These are phyloP conservation scores for Acronicta aceris DNA, from an alignment of 2,888 invertebrate genomes.

Conservation along the genomic window DNA sequence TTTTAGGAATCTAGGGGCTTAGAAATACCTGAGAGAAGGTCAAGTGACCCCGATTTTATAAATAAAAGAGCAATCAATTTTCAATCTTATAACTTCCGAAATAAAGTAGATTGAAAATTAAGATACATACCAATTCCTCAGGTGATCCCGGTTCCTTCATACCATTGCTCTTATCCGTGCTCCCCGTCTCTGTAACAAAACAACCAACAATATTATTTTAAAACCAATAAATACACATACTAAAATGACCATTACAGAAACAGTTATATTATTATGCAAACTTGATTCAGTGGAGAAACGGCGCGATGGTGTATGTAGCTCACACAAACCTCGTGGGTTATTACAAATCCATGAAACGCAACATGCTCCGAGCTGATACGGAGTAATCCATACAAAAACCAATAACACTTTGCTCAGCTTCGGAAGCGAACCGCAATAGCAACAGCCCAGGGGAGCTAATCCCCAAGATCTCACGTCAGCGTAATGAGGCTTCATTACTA, in stretches of 20 bases:
- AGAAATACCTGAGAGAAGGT: not conserved
- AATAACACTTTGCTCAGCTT: no score
- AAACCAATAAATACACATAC: not conserved
- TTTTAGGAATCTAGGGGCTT: not conserved
- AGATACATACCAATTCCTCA: slow-evolving; percentile 93
- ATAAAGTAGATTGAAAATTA: not conserved
- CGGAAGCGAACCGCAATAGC: no score
- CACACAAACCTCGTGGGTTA: no score
- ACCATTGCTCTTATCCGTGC: slow-evolving; percentile 93
- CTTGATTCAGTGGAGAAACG: not conserved
- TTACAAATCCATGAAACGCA: no score
- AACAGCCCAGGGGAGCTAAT: no score
- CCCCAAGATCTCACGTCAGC: no score
- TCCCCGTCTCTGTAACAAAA: slow-evolving; percentile 91
- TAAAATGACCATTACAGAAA: no score
- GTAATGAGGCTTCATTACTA: no score
- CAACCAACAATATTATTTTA: slow-evolving; percentile 31
- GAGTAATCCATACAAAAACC: no score
- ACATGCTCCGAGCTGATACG: no score
- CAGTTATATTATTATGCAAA: no score
- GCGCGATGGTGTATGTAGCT: no score
- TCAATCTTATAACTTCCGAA: not conserved
- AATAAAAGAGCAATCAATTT: not conserved
- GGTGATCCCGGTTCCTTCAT: slow-evolving; percentile 96
- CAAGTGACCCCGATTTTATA: not conserved